Conservation (phyloP, 2,113 vertebrate genomes). For the Orientallactaga bullata region DNA sequence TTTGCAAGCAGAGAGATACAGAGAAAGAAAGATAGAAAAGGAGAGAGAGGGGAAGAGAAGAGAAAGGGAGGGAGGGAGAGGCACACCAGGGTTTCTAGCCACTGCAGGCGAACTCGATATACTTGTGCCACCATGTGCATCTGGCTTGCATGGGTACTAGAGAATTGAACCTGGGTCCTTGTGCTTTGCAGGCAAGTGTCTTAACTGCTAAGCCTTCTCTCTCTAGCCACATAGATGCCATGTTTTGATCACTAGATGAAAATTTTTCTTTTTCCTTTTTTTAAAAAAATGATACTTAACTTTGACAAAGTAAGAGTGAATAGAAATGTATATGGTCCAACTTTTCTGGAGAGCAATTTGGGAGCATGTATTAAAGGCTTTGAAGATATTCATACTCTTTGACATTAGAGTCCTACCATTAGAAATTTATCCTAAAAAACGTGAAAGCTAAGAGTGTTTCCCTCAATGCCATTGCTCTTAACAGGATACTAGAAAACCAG, state of each 20-base stretch:
- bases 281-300: not conserved
- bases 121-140: too few relatives aligned
- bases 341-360: slow-evolving; percentile 39
- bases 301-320: not conserved
- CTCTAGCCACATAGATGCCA: not conserved
- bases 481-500: slow-evolving; percentile 1
- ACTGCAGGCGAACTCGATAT: too few relatives aligned
- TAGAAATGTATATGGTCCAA: not conserved
- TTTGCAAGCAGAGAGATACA: too few relatives aligned
- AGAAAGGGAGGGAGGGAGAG: too few relatives aligned
- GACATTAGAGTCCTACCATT: not conserved
- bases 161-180: too few relatives aligned
- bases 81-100: too few relatives aligned
- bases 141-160: too few relatives aligned
- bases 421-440: slow-evolving; percentile 30
- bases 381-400: not conserved
- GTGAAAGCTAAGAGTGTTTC: slow-evolving; percentile 13
- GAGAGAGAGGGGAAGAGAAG: too few relatives aligned
- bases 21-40: too few relatives aligned
- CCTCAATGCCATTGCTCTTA: slow-evolving; percentile 8
- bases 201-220: too few relatives aligned
- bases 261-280: not conserved
- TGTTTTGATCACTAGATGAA: slow-evolving; percentile 52
- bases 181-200: too few relatives aligned
- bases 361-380: not conserved